Base-by-base conservation (phyloP, 2,113 vertebrate species). In the Osmerus mordax region DNA sequence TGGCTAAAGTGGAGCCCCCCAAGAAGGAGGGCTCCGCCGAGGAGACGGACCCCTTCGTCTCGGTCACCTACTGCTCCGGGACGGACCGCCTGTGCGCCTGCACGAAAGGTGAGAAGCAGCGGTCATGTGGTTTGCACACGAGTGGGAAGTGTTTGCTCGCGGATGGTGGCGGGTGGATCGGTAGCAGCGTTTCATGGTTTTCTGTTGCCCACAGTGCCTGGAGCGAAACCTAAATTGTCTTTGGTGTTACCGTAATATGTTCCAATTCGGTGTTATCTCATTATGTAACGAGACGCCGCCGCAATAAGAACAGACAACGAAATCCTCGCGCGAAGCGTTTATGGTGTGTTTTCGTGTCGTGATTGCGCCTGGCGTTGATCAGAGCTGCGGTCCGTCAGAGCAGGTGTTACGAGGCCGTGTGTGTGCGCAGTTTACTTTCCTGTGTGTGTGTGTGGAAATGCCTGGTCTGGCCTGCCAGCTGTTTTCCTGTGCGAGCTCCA, bases 51-150 rank as follows among this genome's bases (percentile, higher is more conserved):
- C 93, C 92, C 21, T 99, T 99, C 88, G 96, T 98, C 80, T 99
- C 97, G 72, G 96, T 99, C 75, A 97, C 97, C 72, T 99, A 99
- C 89, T 99, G 97, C 91, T 98, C 97, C 51, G 97, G 97, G 87
- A 99, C 97, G 18, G 97, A 99, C 91, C 96, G 97, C 86, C 93
- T 99, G 75, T 99, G 97, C 91, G 97, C 97, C 0, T 98, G 96
- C 91, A 98, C 96, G 74, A 96, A 95, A 97, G 97, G 97, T 99
- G 90, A 94, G 82, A 11, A 8, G 64, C 18, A 12, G 54, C 14
- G 54, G 13, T 18, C 14, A n/a, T 3, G 54, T 15, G 54, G 54
- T 14, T 6, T 15, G 54, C 0, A 2, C 8, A 5, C 19, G 18
- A 36, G 16, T 28, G 25, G 36, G 32, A 8, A 3, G 18, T 41